Base-by-base conservation (phyloP, 2,113 vertebrate genomes). In the Probosciger aterrimus region DNA sequence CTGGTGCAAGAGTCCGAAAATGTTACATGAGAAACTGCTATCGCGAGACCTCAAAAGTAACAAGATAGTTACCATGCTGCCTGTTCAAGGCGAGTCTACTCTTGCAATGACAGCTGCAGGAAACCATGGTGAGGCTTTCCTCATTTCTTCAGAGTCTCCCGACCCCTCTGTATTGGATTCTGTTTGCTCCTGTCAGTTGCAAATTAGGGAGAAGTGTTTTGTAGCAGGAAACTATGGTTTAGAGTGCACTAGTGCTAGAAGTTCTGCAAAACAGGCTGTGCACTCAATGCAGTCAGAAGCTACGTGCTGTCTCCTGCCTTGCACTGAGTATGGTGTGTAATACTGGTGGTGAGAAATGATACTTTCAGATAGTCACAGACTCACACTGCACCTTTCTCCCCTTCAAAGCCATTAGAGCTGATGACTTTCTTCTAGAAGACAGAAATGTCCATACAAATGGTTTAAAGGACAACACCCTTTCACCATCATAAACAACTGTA, bases 61-160 rank as follows among this genome's bases (percentile, higher is more conserved):
- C 94, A 70, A 70, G 68, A 83, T 85, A 82, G 88, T 93, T 93
- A 55, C 82, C 64, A 60, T 63, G 60, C 71, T 93, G 90, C 89
- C 57, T 95, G 89, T 84, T 39, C 2, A 17, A 84, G 57, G 33
- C 1, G 0, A 92, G 83, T 73, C 77, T 93, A 14, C 83, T 88
- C 90, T 88, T 95, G 65, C 88, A 75, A 23, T 3, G 39, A 93
- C 90, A 97, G 86, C 94, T 95, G 92, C 91, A 95, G 94, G 43
- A 97, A 95, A 82, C 55, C 70, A 68, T 55, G 71, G 39, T 70
- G 71, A 82, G 41, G 46, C 35, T 88, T 85, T 82, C 23, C 28
- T 92, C 28, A 20, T 87, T 25, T 59, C 52, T 82, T 91, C 67
- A n/a, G 69, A 62, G 78, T 75, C 47, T 89, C n/a, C 70, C 92